Evolutionary conservation across 2,888 invertebrate genomes (phyloP), one percentile per base, ranked within the genome.

Genomic region (Polydrusus cervinus): DNA sequence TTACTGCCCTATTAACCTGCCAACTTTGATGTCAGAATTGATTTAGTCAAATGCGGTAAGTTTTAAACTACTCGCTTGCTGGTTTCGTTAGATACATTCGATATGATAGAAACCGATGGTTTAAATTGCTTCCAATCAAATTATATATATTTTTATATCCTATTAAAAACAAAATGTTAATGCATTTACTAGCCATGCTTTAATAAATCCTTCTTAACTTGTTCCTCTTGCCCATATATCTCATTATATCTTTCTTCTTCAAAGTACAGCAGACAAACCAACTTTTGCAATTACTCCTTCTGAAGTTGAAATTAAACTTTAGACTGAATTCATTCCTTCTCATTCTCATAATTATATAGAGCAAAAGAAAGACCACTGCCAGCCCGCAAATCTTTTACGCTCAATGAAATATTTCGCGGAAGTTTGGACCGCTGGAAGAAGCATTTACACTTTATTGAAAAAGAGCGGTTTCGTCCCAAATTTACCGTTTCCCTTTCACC

Each of bases 401-500:
- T 75, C 76, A 76, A 75, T 78, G 79, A 81, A 78, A 80, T 79
- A 80, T 79, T 79, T 80, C 78, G 69, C 65, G 74, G 76, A 80
- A 81, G 78, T 82, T 82, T 79, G 81, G 77, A 74, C 81, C 79
- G 80, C 79, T 80, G 78, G 79, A 80, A 80, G 77, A 78, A 74
- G 79, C 81, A 77, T 83, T 83, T 81, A 81, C 81, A 83, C 82
- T 83, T 84, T 84, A 83, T 84, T 83, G 84, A 84, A 83, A 84
- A 80, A 83, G 83, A 82, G 80, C 81, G 80, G 81, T 80, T 79
- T 81, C 82, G 82, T 83, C 82, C 78, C 78, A 81, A 83, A 85
- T 86, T 85, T 85, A 86, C 84, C 84, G 80, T 84, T 84, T 84
- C 84, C 84, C 82, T 81, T 81, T 81, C 80, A 81, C 83, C 83